Conservation (phyloP, 1,140 invertebrate genomes). For the Hycleus cichorii region DNA sequence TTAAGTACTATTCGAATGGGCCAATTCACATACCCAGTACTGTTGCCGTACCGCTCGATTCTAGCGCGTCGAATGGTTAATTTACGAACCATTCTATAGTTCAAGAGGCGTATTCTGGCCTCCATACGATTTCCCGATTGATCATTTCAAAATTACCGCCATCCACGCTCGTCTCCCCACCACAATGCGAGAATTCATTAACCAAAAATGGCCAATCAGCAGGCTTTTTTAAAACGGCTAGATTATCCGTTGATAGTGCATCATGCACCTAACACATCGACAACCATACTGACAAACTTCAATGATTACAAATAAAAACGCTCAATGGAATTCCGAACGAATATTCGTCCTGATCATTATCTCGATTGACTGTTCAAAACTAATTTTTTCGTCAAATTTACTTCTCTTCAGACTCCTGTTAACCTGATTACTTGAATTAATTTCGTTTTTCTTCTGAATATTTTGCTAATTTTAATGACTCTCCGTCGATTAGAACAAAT, state of each 20-base stretch:
- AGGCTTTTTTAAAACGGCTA: no score
- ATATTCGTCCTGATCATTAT: no score
- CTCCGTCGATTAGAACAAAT: no score
- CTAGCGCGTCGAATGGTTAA: constrained; percentile 24
- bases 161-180: neutral
- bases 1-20: constrained; percentile 8
- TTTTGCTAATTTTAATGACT: no score
- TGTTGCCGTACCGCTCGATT: constrained; percentile 22
- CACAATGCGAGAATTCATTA: neutral
- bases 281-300: neutral
- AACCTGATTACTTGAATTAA: no score
- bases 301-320: neutral
- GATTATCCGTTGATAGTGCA: no score
- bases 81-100: constrained; percentile 23
- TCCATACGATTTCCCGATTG: neutral
- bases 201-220: no score
- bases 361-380: no score
- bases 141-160: neutral
- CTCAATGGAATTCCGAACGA: neutral
- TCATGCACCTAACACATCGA: neutral
- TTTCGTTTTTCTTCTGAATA: no score
- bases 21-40: neutral
- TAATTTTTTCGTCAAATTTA: no score
- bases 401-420: no score
- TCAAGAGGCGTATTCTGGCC: constrained; percentile 18